These are phyloP conservation scores for Penaeus chinensis DNA, from an alignment of 1,140 invertebrate species.

Conservation along the genomic window DNA sequence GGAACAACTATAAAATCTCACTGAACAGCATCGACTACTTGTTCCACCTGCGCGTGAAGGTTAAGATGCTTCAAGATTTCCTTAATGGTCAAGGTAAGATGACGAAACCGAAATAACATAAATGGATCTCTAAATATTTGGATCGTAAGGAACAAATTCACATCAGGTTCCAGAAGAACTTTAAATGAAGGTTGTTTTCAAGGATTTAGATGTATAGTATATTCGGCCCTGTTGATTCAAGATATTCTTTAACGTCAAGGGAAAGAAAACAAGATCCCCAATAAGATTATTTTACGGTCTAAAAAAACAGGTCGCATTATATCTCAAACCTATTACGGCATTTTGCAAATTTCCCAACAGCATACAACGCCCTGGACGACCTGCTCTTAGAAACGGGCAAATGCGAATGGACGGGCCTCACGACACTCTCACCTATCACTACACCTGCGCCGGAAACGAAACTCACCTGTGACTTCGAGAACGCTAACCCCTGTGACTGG, in stretches of 20 bases:
- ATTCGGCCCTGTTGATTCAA: no score
- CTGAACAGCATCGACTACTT: neutral
- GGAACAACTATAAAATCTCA: slow-evolving; percentile 1
- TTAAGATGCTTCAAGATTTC: slow-evolving; percentile 4
- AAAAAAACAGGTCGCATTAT: no score
- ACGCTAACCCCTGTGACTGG: slow-evolving; percentile 34
- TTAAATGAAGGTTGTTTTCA: no score
- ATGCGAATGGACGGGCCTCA: slow-evolving; percentile 1
- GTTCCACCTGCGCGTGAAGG: slow-evolving; percentile 32
- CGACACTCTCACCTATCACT: neutral
- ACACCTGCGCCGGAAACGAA: slow-evolving; percentile 37
- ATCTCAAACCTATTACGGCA: no score
- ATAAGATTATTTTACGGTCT: no score
- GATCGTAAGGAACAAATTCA: no score
- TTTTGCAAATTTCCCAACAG: neutral
- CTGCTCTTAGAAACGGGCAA: slow-evolving; percentile 1
- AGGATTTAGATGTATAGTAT: no score
- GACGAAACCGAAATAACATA: no score
- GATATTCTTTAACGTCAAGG: no score
- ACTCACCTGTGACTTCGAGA: slow-evolving; percentile 46
- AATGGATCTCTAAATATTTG: no score
- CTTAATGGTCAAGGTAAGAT: slow-evolving; percentile 10
- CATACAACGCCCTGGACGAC: slow-evolving; percentile 46
- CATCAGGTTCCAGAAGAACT: no score
- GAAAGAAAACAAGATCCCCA: no score